These are phyloP conservation scores for Oreochromis tanganicae DNA, from an alignment of 2,113 vertebrate genomes.

Conservation along the genomic window DNA sequence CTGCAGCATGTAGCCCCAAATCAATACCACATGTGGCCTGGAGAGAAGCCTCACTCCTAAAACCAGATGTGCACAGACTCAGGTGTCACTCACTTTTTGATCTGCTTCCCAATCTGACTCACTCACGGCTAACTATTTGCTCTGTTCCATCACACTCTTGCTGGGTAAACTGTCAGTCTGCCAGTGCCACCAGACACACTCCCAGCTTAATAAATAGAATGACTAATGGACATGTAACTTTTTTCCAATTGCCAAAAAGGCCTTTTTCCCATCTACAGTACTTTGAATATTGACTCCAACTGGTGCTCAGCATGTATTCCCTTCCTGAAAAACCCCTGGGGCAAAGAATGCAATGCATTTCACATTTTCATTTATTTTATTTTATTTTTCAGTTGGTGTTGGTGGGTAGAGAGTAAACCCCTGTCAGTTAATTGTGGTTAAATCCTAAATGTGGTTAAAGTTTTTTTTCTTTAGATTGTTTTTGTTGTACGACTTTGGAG, in stretches of 20 bases:
- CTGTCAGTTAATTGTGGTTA: not conserved
- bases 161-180: not conserved
- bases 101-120: not conserved
- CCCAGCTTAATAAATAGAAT: not conserved
- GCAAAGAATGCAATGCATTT: not conserved
- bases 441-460: not conserved
- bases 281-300: not conserved
- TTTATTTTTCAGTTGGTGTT: not conserved
- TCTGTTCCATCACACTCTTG: not conserved
- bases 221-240: not conserved
- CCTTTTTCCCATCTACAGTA: not conserved
- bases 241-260: not conserved
- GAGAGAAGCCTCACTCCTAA: not conserved
- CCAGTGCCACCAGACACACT: not conserved
- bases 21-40: constrained; percentile 45
- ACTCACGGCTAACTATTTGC: not conserved
- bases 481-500: not conserved
- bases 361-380: not conserved
- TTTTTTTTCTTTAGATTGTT: not conserved
- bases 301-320: not conserved
- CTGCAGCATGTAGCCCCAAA: constrained; percentile 23
- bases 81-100: constrained; percentile 39
- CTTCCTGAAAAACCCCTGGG: not conserved
- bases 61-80: constrained; percentile 53
- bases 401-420: not conserved